Conservation (phyloP, 2,888 invertebrate genomes). For the Alcis repandata region DNA sequence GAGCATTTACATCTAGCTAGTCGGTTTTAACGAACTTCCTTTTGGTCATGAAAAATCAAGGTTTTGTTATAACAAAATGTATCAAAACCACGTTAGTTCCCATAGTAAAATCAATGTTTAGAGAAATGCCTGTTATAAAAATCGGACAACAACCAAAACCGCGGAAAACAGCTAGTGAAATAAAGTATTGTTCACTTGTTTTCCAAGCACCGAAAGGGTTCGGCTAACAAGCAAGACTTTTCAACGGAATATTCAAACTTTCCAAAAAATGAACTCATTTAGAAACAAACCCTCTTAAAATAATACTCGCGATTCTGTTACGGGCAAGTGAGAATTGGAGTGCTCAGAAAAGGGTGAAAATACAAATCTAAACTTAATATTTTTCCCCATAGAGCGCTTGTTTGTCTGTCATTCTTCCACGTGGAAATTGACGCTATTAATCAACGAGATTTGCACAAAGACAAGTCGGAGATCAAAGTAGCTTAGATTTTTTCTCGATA, state of each 20-base stretch:
- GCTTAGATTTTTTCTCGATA: too few relatives aligned
- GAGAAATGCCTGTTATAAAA: too few relatives aligned
- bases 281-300: slow-evolving; percentile 25
- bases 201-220: slow-evolving; percentile 16
- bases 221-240: slow-evolving; percentile 18
- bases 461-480: neutral
- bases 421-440: neutral
- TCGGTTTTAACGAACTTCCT: too few relatives aligned
- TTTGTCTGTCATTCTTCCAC: slow-evolving; percentile 1
- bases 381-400: neutral
- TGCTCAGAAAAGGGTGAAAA: slow-evolving; percentile 26
- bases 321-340: slow-evolving; percentile 31
- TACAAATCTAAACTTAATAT: slow-evolving; percentile 10
- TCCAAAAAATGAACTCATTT: slow-evolving; percentile 24
- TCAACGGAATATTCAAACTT: slow-evolving; percentile 21
- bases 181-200: slow-evolving; percentile 8
- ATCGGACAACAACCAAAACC: neutral
- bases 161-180: neutral
- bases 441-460: neutral
- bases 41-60: too few relatives aligned
- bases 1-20: too few relatives aligned
- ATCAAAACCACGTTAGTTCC: too few relatives aligned
- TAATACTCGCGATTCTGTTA: slow-evolving; percentile 31
- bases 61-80: too few relatives aligned
- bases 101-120: too few relatives aligned